These are phyloP conservation scores for Eledona agricola DNA, from an alignment of 2,888 invertebrate genomes.

Conservation along the genomic window DNA sequence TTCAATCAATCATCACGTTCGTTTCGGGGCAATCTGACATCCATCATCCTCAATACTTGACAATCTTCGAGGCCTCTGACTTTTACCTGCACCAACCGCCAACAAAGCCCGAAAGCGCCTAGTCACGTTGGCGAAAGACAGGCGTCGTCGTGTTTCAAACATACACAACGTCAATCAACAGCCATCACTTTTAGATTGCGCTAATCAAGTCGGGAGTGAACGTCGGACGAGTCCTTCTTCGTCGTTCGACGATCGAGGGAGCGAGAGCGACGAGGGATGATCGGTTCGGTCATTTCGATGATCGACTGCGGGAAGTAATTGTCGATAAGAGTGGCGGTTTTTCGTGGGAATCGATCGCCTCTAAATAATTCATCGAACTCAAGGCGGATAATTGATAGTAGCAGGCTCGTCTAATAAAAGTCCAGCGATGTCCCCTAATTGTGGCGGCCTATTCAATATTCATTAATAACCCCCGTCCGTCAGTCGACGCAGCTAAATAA, in stretches of 20 bases:
- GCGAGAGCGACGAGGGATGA: constrained; percentile 14
- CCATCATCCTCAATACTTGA: constrained; percentile 48
- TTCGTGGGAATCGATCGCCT: constrained; percentile 15
- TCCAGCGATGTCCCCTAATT: constrained; percentile 35
- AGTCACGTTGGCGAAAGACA: constrained; percentile 39
- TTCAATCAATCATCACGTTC: constrained; percentile 51
- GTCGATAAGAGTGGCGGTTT: constrained; percentile 20
- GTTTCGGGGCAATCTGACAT: constrained; percentile 48
- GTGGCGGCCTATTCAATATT: constrained; percentile 37
- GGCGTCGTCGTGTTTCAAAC: constrained; percentile 42
- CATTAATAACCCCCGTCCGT: constrained; percentile 36
- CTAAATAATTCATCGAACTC: constrained; percentile 30
- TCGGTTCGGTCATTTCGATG: constrained; percentile 17
- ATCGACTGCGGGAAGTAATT: constrained; percentile 24
- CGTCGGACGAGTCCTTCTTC: constrained; percentile 10
- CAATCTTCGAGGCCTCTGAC: constrained; percentile 42
- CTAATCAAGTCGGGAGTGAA: constrained; percentile 19
- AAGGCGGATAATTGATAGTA: constrained; percentile 34
- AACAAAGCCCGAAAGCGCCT: constrained; percentile 32
- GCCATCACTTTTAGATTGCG: constrained; percentile 33
- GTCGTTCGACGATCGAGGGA: constrained; percentile 12
- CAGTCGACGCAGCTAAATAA: constrained; percentile 31
- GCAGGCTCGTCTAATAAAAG: constrained; percentile 36
- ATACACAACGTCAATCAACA: constrained; percentile 38
- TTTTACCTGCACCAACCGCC: constrained; percentile 45